Base-by-base conservation (phyloP, 2,888 invertebrate genomes). In the Catocala nupta region DNA sequence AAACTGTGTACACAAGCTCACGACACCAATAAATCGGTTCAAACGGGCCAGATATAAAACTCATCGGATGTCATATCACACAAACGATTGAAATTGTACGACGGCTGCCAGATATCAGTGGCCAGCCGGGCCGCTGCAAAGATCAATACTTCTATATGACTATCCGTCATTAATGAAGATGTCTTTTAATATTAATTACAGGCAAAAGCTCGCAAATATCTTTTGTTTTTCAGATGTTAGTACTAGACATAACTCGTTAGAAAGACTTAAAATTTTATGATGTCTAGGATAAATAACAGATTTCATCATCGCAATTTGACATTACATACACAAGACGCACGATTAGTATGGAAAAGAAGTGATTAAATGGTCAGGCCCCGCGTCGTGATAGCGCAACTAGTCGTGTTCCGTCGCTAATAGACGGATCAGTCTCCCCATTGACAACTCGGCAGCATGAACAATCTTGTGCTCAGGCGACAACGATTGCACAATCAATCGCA, bases 401-500 rank as follows among this genome's bases (percentile, higher is more conserved):
- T 63, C 73, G 51, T 58, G 58, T 64, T 65, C 69, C 47, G 61
- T 75, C 71, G 71, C 75, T 71, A 74, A 68, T 70, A 70, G 75
- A 79, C 77, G 72, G 76, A 77, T 76, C 73, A 71, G 70, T 64
- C 75, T 60, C 61, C 53, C 70, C 61, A 73, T 75, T 78, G 75
- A 81, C 78, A 78, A 75, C 66, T 71, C 59, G 59, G 66, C 51
- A 62, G 57, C 55, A 51, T 58, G 51, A 43, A 36, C 63, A 52
- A 66, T 51, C 52, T 62, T 52, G 59, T 47, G 33, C 50, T 44
- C 51, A 58, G 45, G 64, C 59, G 62, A 63, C 64, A 63, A 71
- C 80, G 71, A 77, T 83, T 83, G 74, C 83, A 79, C 81, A 86
- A 81, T 78, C 78, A 71, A 81, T 80, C 70, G 71, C 65, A 75